Percentiles rank a stretch among this genome's conserved stretches.
phyloP scores from a whole-genome alignment of 2,888 invertebrate species.

The Augochlorella aurata region DNA sequence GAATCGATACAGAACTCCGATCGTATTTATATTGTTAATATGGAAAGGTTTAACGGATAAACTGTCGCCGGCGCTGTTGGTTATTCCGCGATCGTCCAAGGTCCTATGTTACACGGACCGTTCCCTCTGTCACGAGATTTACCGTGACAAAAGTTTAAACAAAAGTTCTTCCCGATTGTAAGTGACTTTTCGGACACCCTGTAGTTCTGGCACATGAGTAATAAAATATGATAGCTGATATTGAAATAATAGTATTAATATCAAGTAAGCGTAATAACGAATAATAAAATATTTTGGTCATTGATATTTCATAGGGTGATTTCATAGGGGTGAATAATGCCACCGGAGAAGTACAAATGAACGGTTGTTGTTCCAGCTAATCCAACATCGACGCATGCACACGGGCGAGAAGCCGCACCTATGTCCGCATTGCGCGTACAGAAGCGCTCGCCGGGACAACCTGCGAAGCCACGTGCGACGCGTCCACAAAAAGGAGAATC shows the following conservation, averaged over 20 bases:
- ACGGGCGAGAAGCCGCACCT: constrained; percentile 84
- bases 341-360: not conserved
- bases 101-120: no score
- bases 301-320: no score
- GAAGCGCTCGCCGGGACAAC: constrained; percentile 84
- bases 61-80: not conserved
- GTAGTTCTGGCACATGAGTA: no score
- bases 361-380: constrained; percentile 76
- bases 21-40: constrained; percentile 7
- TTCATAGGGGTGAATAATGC: no score
- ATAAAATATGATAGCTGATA: no score
- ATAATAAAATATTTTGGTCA: no score
- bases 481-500: constrained; percentile 84
- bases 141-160: no score
- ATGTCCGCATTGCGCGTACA: constrained; percentile 84
- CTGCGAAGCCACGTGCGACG: constrained; percentile 84
- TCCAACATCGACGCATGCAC: constrained; percentile 84
- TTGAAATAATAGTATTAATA: no score
- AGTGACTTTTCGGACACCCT: no score
- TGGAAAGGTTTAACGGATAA: not conserved
- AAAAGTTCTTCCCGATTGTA: no score
- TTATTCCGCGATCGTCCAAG: not conserved
- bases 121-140: no score
- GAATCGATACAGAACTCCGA: not conserved
- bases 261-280: no score